Conservation (phyloP, 92 coral and sea anemone species). For the Paramuricea clavata region DNA sequence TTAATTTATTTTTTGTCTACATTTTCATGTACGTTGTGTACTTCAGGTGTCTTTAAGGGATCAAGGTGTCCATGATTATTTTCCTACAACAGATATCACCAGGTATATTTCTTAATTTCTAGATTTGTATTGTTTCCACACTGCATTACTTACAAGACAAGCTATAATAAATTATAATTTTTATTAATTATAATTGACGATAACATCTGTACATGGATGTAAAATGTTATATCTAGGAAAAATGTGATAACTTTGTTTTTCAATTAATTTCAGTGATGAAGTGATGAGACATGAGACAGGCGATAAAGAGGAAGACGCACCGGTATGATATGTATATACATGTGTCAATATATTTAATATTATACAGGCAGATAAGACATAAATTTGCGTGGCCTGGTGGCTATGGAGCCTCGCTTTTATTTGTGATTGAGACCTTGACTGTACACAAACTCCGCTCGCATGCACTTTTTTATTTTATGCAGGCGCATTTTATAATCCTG, state of each 20-base stretch:
- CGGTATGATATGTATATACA: slow-evolving; percentile 4
- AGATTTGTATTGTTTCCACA: too few species aligned
- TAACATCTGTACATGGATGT: not conserved
- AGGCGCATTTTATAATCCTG: too few species aligned
- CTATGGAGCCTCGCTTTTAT: not conserved
- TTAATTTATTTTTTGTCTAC: not conserved
- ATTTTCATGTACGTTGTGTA: not conserved
- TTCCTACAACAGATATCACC: slow-evolving; percentile 3
- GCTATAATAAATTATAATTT: too few species aligned
- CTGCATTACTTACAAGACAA: too few species aligned
- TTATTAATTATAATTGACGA: too few species aligned
- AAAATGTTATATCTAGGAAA: not conserved
- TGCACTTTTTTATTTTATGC: too few species aligned
- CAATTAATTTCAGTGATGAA: slow-evolving; percentile 15
- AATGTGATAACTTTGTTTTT: not conserved
- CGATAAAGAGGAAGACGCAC: not conserved
- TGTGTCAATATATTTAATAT: too few species aligned
- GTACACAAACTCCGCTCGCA: too few species aligned
- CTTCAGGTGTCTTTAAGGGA: not conserved
- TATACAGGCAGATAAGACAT: too few species aligned
- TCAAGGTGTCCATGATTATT: slow-evolving; percentile 10
- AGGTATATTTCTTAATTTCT: too few species aligned
- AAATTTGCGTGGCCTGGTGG: too few species aligned
- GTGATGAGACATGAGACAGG: not conserved
- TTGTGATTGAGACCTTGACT: not conserved